Percentiles rank a stretch among this genome's conserved stretches.
These are phyloP conservation scores for Caenorhabditis japonica DNA, from an alignment of 2,888 invertebrate genomes.

Conservation along the genomic window DNA sequence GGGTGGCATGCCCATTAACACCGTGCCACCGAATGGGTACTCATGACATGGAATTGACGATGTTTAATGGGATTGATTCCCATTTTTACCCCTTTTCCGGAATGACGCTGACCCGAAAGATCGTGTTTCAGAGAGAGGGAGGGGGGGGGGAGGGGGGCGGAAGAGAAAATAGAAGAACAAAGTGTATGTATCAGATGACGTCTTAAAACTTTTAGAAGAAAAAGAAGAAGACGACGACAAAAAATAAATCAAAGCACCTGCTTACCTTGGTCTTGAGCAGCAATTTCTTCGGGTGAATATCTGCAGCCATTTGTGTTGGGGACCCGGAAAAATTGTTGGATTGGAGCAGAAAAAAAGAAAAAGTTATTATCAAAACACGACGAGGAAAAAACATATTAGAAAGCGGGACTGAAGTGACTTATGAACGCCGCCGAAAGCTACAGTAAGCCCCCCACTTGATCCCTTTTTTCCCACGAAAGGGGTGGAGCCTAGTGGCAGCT, in stretches of 20 bases:
- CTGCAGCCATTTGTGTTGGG: slow-evolving; percentile 31
- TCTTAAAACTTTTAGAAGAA: slow-evolving; percentile 17
- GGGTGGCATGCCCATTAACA: slow-evolving; percentile 31
- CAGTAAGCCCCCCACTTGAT: no score
- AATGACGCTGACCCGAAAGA: no score
- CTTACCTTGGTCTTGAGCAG: slow-evolving; percentile 51
- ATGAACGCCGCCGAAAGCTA: no score
- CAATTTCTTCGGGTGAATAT: slow-evolving; percentile 54
- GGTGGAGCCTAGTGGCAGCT: no score
- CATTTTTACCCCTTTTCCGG: no score
- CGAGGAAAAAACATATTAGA: slow-evolving; percentile 47
- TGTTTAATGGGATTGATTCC: slow-evolving; percentile 34
- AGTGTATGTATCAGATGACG: slow-evolving; percentile 39
- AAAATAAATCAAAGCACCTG: slow-evolving; percentile 8
- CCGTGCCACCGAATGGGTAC: slow-evolving; percentile 33
- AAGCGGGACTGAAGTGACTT: no score
- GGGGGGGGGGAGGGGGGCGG: no score
- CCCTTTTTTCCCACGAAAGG: no score
- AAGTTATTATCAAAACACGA: slow-evolving; percentile 2
- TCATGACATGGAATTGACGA: slow-evolving; percentile 29
- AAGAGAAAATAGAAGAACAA: slow-evolving; percentile 33
- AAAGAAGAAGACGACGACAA: background rate
- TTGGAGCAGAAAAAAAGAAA: slow-evolving; percentile 1
- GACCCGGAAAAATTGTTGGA: slow-evolving; percentile 4
- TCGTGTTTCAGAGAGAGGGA: slow-evolving; percentile 36